Conservation (phyloP, 2,888 invertebrate genomes). For the Tethea ocularis region DNA sequence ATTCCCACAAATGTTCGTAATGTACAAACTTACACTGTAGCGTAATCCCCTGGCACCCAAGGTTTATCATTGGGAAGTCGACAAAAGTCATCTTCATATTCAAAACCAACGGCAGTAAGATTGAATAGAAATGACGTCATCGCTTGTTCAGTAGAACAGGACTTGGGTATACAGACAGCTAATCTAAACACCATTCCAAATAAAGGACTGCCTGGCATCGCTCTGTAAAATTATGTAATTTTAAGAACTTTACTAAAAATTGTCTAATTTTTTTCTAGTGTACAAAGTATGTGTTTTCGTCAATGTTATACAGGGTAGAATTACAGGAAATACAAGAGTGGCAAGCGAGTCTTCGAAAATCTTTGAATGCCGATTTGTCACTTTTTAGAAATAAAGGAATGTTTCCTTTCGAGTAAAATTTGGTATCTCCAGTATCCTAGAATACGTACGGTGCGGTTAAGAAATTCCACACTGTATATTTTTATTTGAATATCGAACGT, state of each 20-base stretch:
- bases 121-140: constrained; percentile 41
- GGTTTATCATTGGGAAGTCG: constrained; percentile 68
- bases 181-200: constrained; percentile 3
- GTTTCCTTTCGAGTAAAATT: too few relatives aligned
- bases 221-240: background rate
- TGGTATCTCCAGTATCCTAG: too few relatives aligned
- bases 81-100: constrained; percentile 53
- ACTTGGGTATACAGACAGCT: constrained; percentile 63
- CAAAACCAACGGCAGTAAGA: constrained; percentile 32
- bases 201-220: constrained; percentile 20
- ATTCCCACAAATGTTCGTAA: background rate
- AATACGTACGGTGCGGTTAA: too few relatives aligned
- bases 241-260: background rate
- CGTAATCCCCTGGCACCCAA: constrained; percentile 63
- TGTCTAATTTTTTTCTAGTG: too few relatives aligned
- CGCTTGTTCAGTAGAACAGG: constrained; percentile 57
- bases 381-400: too few relatives aligned
- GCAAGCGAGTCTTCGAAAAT: too few relatives aligned
- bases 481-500: background rate
- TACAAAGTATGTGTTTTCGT: background rate
- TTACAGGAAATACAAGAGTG: too few relatives aligned
- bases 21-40: background rate
- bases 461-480: too few relatives aligned
- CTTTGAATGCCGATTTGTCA: too few relatives aligned
- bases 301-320: too few relatives aligned